Base-by-base conservation (phyloP, 2,888 invertebrate species). In the Diarsia dahlii region DNA sequence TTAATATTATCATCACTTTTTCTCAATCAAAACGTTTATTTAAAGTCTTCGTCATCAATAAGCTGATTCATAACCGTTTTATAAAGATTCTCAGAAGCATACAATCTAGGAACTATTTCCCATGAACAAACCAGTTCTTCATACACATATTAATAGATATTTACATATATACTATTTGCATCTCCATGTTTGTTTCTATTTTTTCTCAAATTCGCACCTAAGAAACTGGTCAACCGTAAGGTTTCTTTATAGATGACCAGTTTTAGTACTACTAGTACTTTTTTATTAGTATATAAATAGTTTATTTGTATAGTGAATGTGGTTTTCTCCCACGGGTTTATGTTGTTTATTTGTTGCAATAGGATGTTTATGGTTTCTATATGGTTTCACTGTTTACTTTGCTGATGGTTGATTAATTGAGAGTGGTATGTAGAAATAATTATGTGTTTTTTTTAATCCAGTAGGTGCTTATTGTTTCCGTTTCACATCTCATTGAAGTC, bases 121-220 rank as follows among this genome's bases (percentile, higher is more conserved):
- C 86, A 83, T 77, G 76, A 76, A 63, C 67, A 20, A 66, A 73
- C 76, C 39, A 48, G 66, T 63, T 23, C 34, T 52, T 23, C 10
- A 62, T 50, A 45, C 54, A 72, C 73, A 75, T 71, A 65, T 18
- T 65, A 23, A 71, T 67, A 66, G n/a, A 52, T 8, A 72, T 85
- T 69, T 63, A 58, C 39, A 78, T 63, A 78, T 60, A 78, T 78
- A 52, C 6, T 2, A 56, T 86, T 86, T 86, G 82, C 80, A 81
- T 82, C 56, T 64, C 39, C 39, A 28, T 50, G 73, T 76, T 73
- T 81, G 74, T 50, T 77, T 58, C 60, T 39, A 23, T 75, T 84
- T 86, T 84, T 86, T 80, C 71, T 65, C 23, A 10, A 28, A 74
- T 76, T 80, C 75, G 56, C 83, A 76, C 69, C 68, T 82, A n/a